These are phyloP conservation scores for Spodoptera littoralis DNA, from an alignment of 2,888 invertebrate genomes.

Conservation along the genomic window DNA sequence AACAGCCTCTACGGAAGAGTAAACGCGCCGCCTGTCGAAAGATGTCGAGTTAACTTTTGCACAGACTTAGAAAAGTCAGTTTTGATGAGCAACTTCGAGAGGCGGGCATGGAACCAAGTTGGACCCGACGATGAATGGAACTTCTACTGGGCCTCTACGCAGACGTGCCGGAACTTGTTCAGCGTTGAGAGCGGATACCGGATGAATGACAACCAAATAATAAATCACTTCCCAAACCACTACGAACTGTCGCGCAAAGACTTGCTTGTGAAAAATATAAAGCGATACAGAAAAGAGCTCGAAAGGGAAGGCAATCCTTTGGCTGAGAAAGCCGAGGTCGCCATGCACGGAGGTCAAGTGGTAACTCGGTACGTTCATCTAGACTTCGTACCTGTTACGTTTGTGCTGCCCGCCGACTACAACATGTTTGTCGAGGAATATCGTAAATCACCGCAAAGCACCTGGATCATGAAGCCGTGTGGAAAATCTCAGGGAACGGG, in stretches of 20 bases:
- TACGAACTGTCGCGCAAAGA: conserved; percentile 98
- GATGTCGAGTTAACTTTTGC: conserved; percentile 81
- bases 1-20: conserved; percentile 84
- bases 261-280: conserved; percentile 98
- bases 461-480: conserved; percentile 99
- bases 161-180: conserved; percentile 96
- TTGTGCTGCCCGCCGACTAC: conserved; percentile 98
- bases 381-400: conserved; percentile 97
- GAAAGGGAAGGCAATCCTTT: conserved; percentile 96
- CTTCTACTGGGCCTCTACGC: conserved; percentile 97
- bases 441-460: conserved; percentile 96
- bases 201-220: conserved; percentile 95
- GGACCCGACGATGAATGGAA: conserved; percentile 98
- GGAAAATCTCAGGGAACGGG: conserved; percentile 98
- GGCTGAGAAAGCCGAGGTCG: conserved; percentile 91
- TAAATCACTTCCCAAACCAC: conserved; percentile 98
- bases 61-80: conserved; percentile 76
- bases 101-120: conserved; percentile 92
- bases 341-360: conserved; percentile 89
- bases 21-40: conserved; percentile 78
- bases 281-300: conserved; percentile 96
- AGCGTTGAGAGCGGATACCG: conserved; percentile 81
- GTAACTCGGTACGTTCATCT: conserved; percentile 93
- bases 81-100: conserved; percentile 74
- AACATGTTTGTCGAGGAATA: conserved; percentile 99